A percentile compares a stretch with the other conserved stretches of the same genome.
Evolutionary conservation across 2,797 vertebrate species (phyloP).

Genomic region (Lacerta bilineata): DNA sequence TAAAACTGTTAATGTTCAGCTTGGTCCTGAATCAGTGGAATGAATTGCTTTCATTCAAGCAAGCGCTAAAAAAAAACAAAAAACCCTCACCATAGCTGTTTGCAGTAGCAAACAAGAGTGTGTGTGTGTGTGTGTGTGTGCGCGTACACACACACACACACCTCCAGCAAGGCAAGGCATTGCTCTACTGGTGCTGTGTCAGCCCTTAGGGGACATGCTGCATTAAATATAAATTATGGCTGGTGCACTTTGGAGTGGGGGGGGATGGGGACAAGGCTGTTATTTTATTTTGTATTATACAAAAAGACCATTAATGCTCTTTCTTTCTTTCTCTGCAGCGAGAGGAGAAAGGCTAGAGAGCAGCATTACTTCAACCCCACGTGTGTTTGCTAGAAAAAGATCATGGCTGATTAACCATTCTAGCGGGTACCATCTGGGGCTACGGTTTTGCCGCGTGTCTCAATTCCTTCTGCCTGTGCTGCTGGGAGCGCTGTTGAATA

Average conservation of each 20-base stretch:
- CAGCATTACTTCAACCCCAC: conserved; percentile 11
- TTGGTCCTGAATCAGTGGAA: neutral
- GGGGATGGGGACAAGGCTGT: too few species aligned
- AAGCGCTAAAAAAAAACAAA: neutral
- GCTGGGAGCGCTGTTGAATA: conserved; percentile 17
- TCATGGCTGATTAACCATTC: conserved; percentile 43
- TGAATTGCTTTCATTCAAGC: neutral
- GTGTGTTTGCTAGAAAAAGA: conserved; percentile 30
- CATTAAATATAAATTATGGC: conserved; percentile 18
- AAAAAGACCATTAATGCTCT: neutral
- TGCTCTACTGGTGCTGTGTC: neutral
- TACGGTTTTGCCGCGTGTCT: conserved; percentile 5
- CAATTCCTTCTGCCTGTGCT: conserved; percentile 14
- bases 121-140: too few species aligned
- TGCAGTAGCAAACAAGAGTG: neutral
- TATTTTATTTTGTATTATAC: neutral
- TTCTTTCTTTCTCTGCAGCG: neutral
- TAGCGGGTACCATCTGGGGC: conserved; percentile 43
- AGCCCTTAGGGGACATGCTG: neutral
- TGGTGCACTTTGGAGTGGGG: neutral
- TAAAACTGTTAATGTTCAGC: neutral
- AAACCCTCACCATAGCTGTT: neutral
- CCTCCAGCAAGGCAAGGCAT: neutral
- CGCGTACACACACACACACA: neutral
- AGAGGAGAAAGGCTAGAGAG: neutral